Evolutionary conservation across 1,140 invertebrate species (phyloP).

Genomic region (Thalassaphorura encarpata): DNA sequence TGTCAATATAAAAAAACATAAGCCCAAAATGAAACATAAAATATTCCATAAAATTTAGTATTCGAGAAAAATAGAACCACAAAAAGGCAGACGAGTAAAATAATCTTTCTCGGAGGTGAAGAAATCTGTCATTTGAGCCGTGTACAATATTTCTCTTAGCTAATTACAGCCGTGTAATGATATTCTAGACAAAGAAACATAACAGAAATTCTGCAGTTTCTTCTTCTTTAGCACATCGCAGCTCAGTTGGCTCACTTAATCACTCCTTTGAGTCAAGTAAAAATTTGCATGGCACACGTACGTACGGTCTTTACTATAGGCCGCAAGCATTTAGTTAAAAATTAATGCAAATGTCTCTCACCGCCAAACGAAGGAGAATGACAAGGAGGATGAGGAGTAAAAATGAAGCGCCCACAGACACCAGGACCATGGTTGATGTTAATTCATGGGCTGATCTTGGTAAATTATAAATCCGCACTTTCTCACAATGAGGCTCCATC

Average conservation of each 20-base stretch:
- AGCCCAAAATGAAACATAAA: too few species aligned
- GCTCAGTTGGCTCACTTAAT: not conserved
- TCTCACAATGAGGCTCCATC: slow-evolving; percentile 56
- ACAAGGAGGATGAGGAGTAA: slow-evolving; percentile 58
- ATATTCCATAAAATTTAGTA: too few species aligned
- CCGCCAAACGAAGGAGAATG: slow-evolving; percentile 66
- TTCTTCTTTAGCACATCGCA: too few species aligned
- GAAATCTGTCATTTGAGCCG: too few species aligned
- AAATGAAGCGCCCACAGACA: slow-evolving; percentile 59
- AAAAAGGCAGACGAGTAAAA: too few species aligned
- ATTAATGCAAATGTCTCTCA: slow-evolving; percentile 40
- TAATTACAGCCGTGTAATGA: too few species aligned
- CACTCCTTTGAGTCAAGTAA: not conserved
- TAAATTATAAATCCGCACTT: slow-evolving; percentile 42
- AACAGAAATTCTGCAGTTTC: too few species aligned
- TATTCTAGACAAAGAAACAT: too few species aligned
- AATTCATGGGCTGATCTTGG: slow-evolving; percentile 50
- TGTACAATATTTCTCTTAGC: too few species aligned
- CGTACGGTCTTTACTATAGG: not conserved
- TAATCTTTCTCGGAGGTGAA: too few species aligned
- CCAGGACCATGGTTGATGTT: slow-evolving; percentile 59
- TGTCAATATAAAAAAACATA: too few species aligned
- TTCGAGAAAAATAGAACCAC: too few species aligned
- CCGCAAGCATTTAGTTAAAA: not conserved
- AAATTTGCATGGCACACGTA: not conserved